Evolutionary conservation across 2,113 vertebrate genomes (phyloP).

Genomic region (Strix aluco): DNA sequence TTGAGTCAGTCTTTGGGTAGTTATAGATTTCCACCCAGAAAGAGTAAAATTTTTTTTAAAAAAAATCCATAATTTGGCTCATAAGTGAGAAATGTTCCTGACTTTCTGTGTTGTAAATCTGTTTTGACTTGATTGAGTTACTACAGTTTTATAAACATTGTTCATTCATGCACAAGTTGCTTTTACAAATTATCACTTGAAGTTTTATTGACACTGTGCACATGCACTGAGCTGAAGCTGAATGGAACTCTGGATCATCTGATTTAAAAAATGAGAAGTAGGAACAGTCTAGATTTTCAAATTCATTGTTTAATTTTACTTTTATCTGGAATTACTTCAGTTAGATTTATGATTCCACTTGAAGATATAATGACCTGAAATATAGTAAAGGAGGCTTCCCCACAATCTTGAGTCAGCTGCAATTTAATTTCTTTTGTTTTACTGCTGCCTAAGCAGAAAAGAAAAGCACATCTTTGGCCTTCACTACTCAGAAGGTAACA

Average conservation of each 20-base stretch:
- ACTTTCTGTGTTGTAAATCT: not conserved
- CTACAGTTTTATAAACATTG: not conserved
- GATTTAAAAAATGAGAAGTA: slow-evolving; percentile 1
- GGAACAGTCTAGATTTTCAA: not conserved
- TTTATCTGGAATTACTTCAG: not conserved
- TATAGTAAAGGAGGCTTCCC: not conserved
- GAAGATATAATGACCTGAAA: not conserved
- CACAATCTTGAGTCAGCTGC: not conserved
- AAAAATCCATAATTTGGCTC: not conserved
- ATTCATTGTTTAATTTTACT: slow-evolving; percentile 4
- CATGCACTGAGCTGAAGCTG: not conserved
- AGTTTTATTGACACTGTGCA: not conserved
- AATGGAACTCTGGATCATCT: not conserved
- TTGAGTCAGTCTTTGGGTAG: not conserved
- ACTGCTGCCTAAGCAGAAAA: not conserved
- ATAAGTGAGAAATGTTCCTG: not conserved
- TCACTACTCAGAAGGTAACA: not conserved
- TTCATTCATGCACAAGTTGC: not conserved
- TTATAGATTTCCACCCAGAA: not conserved
- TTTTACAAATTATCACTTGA: slow-evolving; percentile 31
- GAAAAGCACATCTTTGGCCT: not conserved
- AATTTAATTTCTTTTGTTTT: not conserved
- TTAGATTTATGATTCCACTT: not conserved
- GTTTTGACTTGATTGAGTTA: not conserved
- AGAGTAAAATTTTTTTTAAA: not conserved